Percentiles rank a stretch among this genome's conserved stretches.
phyloP scores from a whole-genome alignment of 1,140 invertebrate genomes.

The Polyergus mexicanus region DNA sequence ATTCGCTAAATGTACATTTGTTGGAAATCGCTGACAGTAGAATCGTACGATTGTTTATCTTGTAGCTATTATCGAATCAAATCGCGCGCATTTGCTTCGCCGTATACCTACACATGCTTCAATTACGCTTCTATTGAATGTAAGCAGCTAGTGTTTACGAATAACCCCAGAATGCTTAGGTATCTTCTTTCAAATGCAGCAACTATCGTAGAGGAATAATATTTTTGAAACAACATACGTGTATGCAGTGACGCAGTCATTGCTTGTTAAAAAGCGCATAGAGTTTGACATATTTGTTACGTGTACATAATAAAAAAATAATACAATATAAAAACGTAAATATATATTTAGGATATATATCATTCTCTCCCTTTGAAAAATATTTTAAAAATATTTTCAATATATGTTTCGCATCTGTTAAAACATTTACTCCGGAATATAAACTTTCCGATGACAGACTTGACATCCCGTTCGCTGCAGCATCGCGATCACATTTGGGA shows the following conservation, averaged over 20 bases:
- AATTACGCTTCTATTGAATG: too few species aligned
- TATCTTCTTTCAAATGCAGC: too few species aligned
- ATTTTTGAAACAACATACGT: background rate
- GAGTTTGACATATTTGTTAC: background rate
- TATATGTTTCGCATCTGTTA: background rate
- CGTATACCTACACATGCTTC: background rate
- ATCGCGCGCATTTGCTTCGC: slow-evolving; percentile 38
- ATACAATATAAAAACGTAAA: background rate
- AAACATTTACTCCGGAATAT: background rate
- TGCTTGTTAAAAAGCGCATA: background rate
- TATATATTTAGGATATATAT: background rate
- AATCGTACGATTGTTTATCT: slow-evolving; percentile 31
- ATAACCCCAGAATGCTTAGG: too few species aligned
- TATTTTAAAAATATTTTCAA: background rate
- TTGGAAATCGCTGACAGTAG: slow-evolving; percentile 20
- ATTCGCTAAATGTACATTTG: slow-evolving; percentile 21
- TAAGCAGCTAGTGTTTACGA: too few species aligned
- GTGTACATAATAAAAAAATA: background rate
- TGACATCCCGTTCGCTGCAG: background rate
- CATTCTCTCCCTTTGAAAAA: background rate
- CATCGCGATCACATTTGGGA: background rate
- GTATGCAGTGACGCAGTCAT: background rate
- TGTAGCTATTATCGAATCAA: slow-evolving; percentile 36
- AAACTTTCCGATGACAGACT: slow-evolving; percentile 1
- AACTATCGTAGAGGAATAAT: background rate